Conservation (phyloP, 2,888 invertebrate species). For the Leucophenga maculata region DNA sequence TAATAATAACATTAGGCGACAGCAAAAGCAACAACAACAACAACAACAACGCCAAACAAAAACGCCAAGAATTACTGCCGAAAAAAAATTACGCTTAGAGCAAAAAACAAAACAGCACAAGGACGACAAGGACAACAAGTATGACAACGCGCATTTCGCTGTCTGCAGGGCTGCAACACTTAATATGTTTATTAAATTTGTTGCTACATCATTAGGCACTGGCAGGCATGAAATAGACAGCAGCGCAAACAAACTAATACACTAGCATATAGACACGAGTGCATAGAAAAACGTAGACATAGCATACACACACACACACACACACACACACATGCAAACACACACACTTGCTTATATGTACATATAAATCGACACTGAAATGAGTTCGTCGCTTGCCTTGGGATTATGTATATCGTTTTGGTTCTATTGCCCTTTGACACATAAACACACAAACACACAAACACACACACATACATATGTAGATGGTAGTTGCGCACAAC, state of each 20-base stretch:
- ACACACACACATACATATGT: neutral
- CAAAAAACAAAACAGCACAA: neutral
- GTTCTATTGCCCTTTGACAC: neutral
- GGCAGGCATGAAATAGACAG: slow-evolving; percentile 59
- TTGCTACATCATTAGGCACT: slow-evolving; percentile 66
- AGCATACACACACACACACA: slow-evolving; percentile 31
- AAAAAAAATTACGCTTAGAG: neutral
- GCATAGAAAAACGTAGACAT: neutral
- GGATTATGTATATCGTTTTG: too few species aligned
- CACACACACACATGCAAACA: slow-evolving; percentile 26
- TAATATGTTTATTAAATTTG: slow-evolving; percentile 67
- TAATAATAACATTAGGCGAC: slow-evolving; percentile 28
- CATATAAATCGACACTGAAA: neutral
- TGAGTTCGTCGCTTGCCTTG: neutral
- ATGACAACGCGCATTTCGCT: neutral
- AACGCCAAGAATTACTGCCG: neutral
- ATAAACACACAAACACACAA: neutral
- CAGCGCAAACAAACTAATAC: slow-evolving; percentile 44
- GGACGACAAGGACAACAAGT: slow-evolving; percentile 52
- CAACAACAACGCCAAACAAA: slow-evolving; percentile 1
- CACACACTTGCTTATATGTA: neutral
- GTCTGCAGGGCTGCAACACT: slow-evolving; percentile 52
- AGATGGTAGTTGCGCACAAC: neutral
- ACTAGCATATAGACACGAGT: slow-evolving; percentile 27
- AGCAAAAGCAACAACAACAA: slow-evolving; percentile 21